Conservation (phyloP, 2,888 invertebrate species). For the Unio pictorum region DNA sequence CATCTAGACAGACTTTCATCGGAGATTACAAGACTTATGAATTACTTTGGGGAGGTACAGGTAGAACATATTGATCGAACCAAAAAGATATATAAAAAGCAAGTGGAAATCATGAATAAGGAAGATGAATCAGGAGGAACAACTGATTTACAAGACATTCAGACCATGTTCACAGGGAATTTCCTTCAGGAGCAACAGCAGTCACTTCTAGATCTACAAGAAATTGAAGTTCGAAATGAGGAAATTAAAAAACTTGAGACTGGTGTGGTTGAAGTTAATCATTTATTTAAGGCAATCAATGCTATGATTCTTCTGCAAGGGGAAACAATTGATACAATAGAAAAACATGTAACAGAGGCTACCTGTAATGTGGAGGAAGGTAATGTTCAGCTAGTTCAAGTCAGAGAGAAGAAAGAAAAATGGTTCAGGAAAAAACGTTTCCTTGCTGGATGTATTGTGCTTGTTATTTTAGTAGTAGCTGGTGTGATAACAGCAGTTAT, state of each 20-base stretch:
- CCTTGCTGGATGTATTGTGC: constrained; percentile 41
- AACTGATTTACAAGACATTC: constrained; percentile 24
- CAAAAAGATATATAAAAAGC: constrained; percentile 46
- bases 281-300: constrained; percentile 57
- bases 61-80: constrained; percentile 58
- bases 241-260: constrained; percentile 57
- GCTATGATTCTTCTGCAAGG: constrained; percentile 55
- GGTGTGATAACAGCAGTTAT: constrained; percentile 37
- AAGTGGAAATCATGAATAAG: constrained; percentile 44
- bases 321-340: constrained; percentile 56
- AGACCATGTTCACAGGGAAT: constrained; percentile 52
- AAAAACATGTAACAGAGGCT: constrained; percentile 43
- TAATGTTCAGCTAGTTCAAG: constrained; percentile 40
- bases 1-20: constrained; percentile 45
- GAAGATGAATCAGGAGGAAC: constrained; percentile 24
- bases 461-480: constrained; percentile 39
- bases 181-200: constrained; percentile 52
- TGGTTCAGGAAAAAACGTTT: constrained; percentile 48
- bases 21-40: constrained; percentile 42
- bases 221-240: constrained; percentile 49
- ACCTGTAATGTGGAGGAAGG: constrained; percentile 41
- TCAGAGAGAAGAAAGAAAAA: constrained; percentile 29
- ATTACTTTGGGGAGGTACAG: constrained; percentile 51
- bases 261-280: constrained; percentile 56
- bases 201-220: constrained; percentile 47